Percentiles rank a stretch among this genome's conserved stretches.
These are phyloP conservation scores for Megalonaias nervosa DNA, from an alignment of 1,140 invertebrate genomes.

Conservation along the genomic window DNA sequence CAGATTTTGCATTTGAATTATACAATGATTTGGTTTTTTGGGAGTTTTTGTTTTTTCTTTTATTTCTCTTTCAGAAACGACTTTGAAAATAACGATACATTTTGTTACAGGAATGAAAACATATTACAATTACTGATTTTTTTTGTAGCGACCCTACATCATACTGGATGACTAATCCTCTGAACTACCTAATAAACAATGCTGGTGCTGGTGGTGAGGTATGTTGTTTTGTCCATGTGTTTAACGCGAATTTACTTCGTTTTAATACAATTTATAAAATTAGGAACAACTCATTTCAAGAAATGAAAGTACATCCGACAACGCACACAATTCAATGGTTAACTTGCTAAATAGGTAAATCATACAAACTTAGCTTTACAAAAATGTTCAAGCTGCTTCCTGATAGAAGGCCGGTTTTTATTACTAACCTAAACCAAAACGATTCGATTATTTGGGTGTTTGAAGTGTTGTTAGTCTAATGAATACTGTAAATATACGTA, in stretches of 20 bases:
- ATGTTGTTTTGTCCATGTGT: not conserved
- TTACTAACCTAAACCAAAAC: not conserved
- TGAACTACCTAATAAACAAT: slow-evolving; percentile 35
- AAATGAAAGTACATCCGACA: too few species aligned
- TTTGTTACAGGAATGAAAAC: not conserved
- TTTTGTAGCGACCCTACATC: slow-evolving; percentile 31
- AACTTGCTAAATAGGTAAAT: too few species aligned
- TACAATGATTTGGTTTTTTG: too few species aligned
- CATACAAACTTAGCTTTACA: too few species aligned
- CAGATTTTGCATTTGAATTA: not conserved
- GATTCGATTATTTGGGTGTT: not conserved
- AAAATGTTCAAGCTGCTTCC: too few species aligned
- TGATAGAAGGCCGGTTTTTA: too few species aligned
- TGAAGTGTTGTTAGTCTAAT: not conserved
- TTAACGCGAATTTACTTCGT: not conserved
- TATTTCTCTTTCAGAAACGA: too few species aligned
- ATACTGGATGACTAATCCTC: slow-evolving; percentile 43
- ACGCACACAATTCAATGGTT: too few species aligned
- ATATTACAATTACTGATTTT: not conserved
- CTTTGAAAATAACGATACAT: not conserved
- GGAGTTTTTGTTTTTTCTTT: too few species aligned
- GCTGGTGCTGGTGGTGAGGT: slow-evolving; percentile 39
- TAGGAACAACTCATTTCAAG: too few species aligned
- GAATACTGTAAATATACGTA: not conserved
- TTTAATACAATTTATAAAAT: not conserved